Base-by-base conservation (phyloP, 2,113 vertebrate genomes). In the Oncorhynchus nerka region DNA sequence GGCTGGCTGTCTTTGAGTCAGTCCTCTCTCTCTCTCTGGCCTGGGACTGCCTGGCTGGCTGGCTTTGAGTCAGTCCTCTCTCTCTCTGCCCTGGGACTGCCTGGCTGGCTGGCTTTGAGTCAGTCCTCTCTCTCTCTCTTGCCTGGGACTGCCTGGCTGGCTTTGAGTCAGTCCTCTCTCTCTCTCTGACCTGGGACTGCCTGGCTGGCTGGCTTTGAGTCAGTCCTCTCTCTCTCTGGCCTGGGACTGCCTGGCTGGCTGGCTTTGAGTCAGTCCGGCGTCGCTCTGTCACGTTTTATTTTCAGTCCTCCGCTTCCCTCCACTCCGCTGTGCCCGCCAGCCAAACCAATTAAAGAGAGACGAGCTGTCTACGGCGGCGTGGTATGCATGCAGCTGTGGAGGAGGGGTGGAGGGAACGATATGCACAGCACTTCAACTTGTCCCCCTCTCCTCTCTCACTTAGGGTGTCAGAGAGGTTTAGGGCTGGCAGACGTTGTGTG, bases 261-360 rank as follows among this genome's bases (percentile, higher is more conserved):
- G 71, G 49, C 49, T 4, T 16, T 55, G 81, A 89, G 85, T 88
- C 81, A 75, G 85, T 59, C 82, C 24, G 24, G 24, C 24, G 24
- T 24, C 24, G 24, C 24, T 24, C 24, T 24, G 24, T 24, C 24
- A 24, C 24, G 24, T 24, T 24, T 24, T 24, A 24, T 24, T 24
- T 24, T 28, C 28, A 28, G 3, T 88, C 66, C 80, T 64, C 51
- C 16, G 1, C 15, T 55, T 55, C 15, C 1, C 51, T 55, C 51
- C 51, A 55, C 51, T 13, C 51, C 32, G 2, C 79, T 81, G 75
- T 79, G 82, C 88, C 79, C 65, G 68, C 77, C 79, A 78, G 84
- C 88, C 81, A 84, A 77, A 86, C 89, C 86, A 86, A 88, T 92
- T 91, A 91, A 93, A 88, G 83, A 75, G 75, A 88, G 83, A 82